These are phyloP conservation scores for Lomographa bimaculata DNA, from an alignment of 2,888 invertebrate species.

Conservation along the genomic window DNA sequence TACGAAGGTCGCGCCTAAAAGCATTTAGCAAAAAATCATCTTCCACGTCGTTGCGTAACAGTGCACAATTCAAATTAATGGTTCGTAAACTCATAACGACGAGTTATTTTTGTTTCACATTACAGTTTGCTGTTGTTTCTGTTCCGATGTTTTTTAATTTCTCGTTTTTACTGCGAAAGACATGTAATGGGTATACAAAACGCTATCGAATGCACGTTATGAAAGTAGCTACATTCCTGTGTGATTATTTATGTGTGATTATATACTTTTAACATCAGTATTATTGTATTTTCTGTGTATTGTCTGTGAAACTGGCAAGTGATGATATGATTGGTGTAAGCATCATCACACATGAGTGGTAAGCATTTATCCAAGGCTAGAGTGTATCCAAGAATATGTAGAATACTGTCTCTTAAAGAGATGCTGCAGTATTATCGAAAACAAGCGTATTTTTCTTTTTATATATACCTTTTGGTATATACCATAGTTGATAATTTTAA, in stretches of 20 bases:
- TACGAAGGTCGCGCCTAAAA: no score
- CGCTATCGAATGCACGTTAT: constrained; percentile 21
- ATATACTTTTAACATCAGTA: constrained; percentile 4
- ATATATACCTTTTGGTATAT: no score
- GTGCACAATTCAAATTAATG: constrained; percentile 60
- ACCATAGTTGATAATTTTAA: no score
- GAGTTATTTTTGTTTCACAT: constrained; percentile 58
- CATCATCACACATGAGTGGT: no score
- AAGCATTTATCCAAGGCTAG: no score
- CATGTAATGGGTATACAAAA: constrained; percentile 32
- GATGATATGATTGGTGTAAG: no score
- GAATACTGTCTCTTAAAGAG: no score
- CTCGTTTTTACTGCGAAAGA: constrained; percentile 24
- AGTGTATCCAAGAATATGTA: no score
- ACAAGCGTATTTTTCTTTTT: no score
- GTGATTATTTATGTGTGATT: constrained; percentile 1
- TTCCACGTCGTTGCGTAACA: constrained; percentile 46
- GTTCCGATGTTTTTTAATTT: constrained; percentile 34
- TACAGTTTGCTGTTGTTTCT: constrained; percentile 53
- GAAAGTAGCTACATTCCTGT: constrained; percentile 16
- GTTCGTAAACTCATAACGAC: constrained; percentile 51
- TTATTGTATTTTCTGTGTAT: no score
- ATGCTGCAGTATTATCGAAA: no score
- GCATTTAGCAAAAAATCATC: constrained; percentile 46
- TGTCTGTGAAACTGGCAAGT: no score